Evolutionary conservation across 2,113 vertebrate genomes (phyloP).

Genomic region (Dipodomys stephensi): DNA sequence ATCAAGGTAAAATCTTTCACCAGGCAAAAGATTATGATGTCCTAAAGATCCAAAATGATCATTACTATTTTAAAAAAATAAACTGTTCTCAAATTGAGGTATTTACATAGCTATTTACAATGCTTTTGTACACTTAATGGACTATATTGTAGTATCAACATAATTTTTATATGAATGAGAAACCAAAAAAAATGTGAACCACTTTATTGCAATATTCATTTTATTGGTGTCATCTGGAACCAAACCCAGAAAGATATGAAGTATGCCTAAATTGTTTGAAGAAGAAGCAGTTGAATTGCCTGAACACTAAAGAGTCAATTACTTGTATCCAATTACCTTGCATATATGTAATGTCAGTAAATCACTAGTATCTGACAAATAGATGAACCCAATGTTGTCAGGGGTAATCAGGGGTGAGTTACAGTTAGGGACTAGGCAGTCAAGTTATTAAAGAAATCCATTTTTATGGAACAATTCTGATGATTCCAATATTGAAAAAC

Average conservation of each 20-base stretch:
- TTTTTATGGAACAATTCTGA: slow-evolving; percentile 28
- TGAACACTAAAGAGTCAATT: neutral
- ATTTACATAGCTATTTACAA: neutral
- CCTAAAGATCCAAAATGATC: neutral
- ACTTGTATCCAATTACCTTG: neutral
- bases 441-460: slow-evolving; percentile 7
- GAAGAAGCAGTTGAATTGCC: slow-evolving; percentile 1
- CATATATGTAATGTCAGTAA: neutral
- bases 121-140: neutral
- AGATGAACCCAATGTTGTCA: neutral
- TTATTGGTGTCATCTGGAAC: neutral
- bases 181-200: neutral
- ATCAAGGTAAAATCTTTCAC: neutral
- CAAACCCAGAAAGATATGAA: neutral
- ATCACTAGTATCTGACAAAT: neutral
- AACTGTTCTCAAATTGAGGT: neutral
- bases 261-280: neutral
- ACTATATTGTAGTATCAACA: neutral
- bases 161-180: neutral
- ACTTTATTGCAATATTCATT: neutral
- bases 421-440: slow-evolving; percentile 25
- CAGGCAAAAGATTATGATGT: neutral
- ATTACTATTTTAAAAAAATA: neutral
- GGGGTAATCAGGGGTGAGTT: neutral
- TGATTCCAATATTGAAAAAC: slow-evolving; percentile 36